A percentile compares a stretch with the other conserved stretches of the same genome.
Evolutionary conservation across 2,113 vertebrate genomes (phyloP).

Genomic region (Petaurus breviceps): DNA sequence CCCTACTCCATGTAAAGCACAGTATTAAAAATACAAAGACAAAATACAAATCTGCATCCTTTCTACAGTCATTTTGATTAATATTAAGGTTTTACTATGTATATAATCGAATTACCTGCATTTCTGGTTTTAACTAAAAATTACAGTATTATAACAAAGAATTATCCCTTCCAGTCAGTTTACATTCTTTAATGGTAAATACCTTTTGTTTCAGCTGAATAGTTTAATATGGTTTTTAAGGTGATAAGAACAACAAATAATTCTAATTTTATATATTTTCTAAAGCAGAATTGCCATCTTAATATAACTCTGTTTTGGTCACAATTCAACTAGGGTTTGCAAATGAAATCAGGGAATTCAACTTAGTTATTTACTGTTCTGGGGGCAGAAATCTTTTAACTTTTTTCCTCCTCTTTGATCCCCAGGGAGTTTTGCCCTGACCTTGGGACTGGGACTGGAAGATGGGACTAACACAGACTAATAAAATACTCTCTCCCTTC

Average conservation of each 20-base stretch:
- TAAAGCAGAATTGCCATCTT: not conserved
- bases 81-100: not conserved
- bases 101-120: not conserved
- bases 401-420: not conserved
- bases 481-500: not conserved
- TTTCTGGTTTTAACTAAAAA: not conserved
- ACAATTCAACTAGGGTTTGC: not conserved
- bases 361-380: not conserved
- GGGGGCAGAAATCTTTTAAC: not conserved
- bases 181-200: not conserved
- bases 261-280: not conserved
- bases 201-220: not conserved
- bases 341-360: not conserved
- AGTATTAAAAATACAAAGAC: not conserved
- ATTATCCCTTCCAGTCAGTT: not conserved
- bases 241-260: not conserved
- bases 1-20: not conserved
- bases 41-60: not conserved
- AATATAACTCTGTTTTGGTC: not conserved
- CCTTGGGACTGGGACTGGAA: too few species aligned
- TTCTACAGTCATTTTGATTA: not conserved
- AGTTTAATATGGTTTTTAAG: not conserved
- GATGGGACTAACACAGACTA: too few species aligned
- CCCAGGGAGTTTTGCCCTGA: too few species aligned
- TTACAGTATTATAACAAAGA: not conserved